Conservation (phyloP, 1,140 invertebrate species). For the Drosophila aff. region DNA sequence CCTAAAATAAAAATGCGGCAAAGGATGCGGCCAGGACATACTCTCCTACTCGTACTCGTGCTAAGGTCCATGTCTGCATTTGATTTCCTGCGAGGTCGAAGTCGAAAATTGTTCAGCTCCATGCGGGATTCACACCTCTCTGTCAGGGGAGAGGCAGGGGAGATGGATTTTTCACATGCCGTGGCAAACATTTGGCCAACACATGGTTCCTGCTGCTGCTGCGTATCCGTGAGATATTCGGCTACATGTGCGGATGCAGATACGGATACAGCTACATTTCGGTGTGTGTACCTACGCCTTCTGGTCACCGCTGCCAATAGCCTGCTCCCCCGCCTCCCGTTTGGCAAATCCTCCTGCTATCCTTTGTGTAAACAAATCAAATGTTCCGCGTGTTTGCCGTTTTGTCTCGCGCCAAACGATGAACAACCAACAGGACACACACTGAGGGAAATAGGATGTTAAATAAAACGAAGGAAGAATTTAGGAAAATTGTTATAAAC, state of each 20-base stretch:
- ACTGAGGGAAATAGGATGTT: neutral
- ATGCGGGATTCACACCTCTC: slow-evolving; percentile 53
- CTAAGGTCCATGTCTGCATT: slow-evolving; percentile 66
- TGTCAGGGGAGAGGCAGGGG: slow-evolving; percentile 1
- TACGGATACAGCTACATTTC: slow-evolving; percentile 26
- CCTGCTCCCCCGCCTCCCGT: neutral
- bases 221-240: slow-evolving; percentile 64
- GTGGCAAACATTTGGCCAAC: slow-evolving; percentile 82
- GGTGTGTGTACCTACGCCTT: slow-evolving; percentile 73
- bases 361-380: slow-evolving; percentile 78
- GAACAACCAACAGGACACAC: slow-evolving; percentile 15
- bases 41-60: slow-evolving; percentile 3
- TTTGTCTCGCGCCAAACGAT: slow-evolving; percentile 54
- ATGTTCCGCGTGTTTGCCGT: slow-evolving; percentile 66
- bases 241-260: slow-evolving; percentile 16
- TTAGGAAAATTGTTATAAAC: too few relatives aligned
- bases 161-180: slow-evolving; percentile 78
- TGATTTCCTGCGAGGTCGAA: slow-evolving; percentile 64
- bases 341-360: slow-evolving; percentile 30
- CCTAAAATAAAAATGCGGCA: slow-evolving; percentile 79
- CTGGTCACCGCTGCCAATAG: slow-evolving; percentile 69
- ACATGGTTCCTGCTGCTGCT: slow-evolving; percentile 55
- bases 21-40: slow-evolving; percentile 49
- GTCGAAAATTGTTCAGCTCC: slow-evolving; percentile 58
- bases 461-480: neutral